These are phyloP conservation scores for Neostethus bicornis DNA, from an alignment of 2,797 vertebrate species.

Conservation along the genomic window DNA sequence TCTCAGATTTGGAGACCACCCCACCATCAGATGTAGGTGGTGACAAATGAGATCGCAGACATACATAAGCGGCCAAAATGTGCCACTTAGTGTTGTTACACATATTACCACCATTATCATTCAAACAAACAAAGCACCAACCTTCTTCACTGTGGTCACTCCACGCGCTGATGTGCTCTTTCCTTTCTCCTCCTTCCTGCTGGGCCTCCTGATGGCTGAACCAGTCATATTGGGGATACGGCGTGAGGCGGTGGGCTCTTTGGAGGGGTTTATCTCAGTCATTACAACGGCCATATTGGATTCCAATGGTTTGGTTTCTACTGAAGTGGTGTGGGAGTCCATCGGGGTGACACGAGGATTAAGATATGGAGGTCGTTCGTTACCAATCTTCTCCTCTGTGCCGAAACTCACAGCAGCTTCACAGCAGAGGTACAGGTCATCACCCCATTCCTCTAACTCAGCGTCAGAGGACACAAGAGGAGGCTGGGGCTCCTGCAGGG, in stretches of 20 bases:
- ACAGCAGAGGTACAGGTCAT: conserved; percentile 69
- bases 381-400: conserved; percentile 65
- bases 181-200: conserved; percentile 70
- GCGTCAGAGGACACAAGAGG: conserved; percentile 15
- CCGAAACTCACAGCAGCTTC: conserved; percentile 52
- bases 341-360: conserved; percentile 83
- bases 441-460: conserved; percentile 35
- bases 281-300: conserved; percentile 86
- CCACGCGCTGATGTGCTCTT: conserved; percentile 38
- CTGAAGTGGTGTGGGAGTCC: conserved; percentile 78
- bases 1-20: too few relatives aligned
- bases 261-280: conserved; percentile 88
- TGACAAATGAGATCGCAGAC: too few relatives aligned
- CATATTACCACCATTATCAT: too few relatives aligned
- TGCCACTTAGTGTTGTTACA: too few relatives aligned
- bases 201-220: conserved; percentile 78
- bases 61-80: too few relatives aligned
- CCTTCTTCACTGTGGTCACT: conserved; percentile 47
- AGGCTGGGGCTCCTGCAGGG: conserved; percentile 17
- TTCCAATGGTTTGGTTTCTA: conserved; percentile 82
- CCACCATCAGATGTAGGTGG: too few relatives aligned
- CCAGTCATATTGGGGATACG: conserved; percentile 86
- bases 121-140: conserved; percentile 52
- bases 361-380: conserved; percentile 83
- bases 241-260: conserved; percentile 76